phyloP scores from a whole-genome alignment of 2,113 vertebrate genomes.

The Amphiprion ocellaris region DNA sequence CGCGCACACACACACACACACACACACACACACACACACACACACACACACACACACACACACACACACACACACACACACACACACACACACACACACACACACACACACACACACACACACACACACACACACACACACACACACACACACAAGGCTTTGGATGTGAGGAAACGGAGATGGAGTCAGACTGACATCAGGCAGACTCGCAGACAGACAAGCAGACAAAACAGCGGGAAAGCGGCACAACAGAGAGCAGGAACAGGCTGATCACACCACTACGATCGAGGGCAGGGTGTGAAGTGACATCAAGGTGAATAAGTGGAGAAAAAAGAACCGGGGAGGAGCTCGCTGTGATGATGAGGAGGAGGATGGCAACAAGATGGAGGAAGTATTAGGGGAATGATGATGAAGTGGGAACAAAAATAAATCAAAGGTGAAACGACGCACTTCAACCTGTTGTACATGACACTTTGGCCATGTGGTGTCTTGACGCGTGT shows the following conservation, averaged over 20 bases:
- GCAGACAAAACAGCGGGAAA: slow-evolving; percentile 54
- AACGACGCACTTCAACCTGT: neutral
- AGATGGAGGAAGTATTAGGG: neutral
- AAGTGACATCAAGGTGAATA: slow-evolving; percentile 25
- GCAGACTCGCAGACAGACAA: slow-evolving; percentile 58
- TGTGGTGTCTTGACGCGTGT: neutral
- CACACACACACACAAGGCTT: slow-evolving; percentile 40
- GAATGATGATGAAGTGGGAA: slow-evolving; percentile 1
- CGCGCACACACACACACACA: slow-evolving; percentile 35
- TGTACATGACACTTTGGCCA: neutral
- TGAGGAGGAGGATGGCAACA: slow-evolving; percentile 8
- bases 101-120: slow-evolving; percentile 39
- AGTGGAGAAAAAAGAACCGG: neutral
- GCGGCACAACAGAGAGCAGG: slow-evolving; percentile 26
- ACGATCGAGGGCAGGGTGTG: slow-evolving; percentile 31
- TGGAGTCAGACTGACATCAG: slow-evolving; percentile 70
- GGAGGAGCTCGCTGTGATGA: slow-evolving; percentile 8
- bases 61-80: slow-evolving; percentile 31
- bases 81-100: slow-evolving; percentile 39
- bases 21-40: slow-evolving; percentile 31
- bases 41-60: slow-evolving; percentile 45
- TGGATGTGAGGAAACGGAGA: slow-evolving; percentile 47
- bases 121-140: slow-evolving; percentile 32
- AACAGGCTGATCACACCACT: slow-evolving; percentile 40
- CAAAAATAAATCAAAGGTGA: slow-evolving; percentile 9